phyloP scores from a whole-genome alignment of 1,140 invertebrate species.

The Eriosoma lanigerum region DNA sequence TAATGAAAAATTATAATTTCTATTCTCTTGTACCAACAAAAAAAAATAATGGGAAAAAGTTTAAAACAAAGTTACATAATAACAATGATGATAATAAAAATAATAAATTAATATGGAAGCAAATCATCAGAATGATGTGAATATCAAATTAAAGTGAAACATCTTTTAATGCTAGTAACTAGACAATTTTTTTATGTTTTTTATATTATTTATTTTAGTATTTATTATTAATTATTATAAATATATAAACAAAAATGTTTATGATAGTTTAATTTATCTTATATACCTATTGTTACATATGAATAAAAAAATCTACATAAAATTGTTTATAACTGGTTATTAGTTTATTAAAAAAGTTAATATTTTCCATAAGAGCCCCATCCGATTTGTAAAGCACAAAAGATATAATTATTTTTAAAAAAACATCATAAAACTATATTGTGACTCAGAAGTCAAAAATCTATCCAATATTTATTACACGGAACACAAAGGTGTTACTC shows the following conservation, averaged over 20 bases:
- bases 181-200: neutral
- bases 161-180: neutral
- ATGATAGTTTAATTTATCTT: neutral
- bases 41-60: no score
- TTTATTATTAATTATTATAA: no score
- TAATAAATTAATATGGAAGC: neutral
- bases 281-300: neutral
- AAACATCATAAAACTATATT: neutral
- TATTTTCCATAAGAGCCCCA: neutral
- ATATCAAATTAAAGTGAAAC: neutral
- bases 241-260: neutral
- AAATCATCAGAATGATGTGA: neutral
- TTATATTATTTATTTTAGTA: no score
- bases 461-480: neutral
- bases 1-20: no score
- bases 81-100: no score
- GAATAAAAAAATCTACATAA: neutral
- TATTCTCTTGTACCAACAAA: no score
- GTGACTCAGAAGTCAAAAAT: slow-evolving; percentile 5
- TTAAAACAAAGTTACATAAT: no score
- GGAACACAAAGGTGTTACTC: neutral
- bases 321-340: neutral
- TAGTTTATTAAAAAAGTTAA: neutral
- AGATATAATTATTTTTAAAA: neutral
- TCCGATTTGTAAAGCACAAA: neutral